Conservation (phyloP, 2,113 vertebrate genomes). For the Muntiacus muntjak region DNA sequence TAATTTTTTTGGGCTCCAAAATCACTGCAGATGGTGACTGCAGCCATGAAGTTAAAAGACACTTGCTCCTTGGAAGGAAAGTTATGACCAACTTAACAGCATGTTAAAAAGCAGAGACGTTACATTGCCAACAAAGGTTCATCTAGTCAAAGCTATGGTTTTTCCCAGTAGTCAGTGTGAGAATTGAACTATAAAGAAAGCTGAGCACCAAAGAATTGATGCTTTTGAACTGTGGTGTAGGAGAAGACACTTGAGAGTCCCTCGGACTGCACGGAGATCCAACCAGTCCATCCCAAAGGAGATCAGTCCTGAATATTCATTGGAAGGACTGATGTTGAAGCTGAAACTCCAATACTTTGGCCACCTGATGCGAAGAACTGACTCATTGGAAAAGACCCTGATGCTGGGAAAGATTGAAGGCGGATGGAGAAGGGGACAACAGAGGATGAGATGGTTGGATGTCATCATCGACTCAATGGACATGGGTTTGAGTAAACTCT, state of each 20-base stretch:
- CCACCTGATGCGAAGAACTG: not conserved
- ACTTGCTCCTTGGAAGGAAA: not conserved
- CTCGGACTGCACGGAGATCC: not conserved
- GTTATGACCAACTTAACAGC: not conserved
- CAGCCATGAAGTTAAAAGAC: not conserved
- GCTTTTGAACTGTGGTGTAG: not conserved
- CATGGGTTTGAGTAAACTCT: not conserved
- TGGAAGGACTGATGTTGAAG: not conserved
- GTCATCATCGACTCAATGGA: not conserved
- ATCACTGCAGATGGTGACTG: not conserved
- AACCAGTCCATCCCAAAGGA: not conserved
- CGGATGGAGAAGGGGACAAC: rapidly evolving
- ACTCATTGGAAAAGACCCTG: not conserved
- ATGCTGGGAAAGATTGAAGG: not conserved
- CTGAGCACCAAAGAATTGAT: not conserved
- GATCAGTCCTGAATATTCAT: not conserved
- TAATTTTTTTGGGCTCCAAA: not conserved
- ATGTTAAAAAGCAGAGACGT: not conserved
- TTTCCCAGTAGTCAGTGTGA: not conserved
- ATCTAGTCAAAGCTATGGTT: not conserved
- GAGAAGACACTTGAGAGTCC: not conserved
- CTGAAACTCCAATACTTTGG: not conserved
- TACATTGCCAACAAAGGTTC: not conserved
- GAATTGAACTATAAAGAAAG: not conserved
- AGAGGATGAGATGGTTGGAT: not conserved